These are phyloP conservation scores for Pseudopleuronectes americanus DNA, from an alignment of 2,797 vertebrate genomes.

Conservation along the genomic window DNA sequence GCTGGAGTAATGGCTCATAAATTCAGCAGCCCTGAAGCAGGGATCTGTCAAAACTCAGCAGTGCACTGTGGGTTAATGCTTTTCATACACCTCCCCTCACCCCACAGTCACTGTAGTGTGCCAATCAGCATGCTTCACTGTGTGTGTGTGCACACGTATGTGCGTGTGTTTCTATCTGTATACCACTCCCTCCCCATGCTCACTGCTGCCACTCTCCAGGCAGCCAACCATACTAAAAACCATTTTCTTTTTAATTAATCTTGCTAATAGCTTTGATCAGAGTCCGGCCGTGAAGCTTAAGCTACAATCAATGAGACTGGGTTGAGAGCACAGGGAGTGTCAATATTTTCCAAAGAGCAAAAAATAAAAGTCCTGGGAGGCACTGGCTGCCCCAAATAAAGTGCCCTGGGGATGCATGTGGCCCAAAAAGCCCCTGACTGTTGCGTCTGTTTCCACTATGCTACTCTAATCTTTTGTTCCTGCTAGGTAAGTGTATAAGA, in stretches of 20 bases:
- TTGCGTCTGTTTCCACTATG: conserved; percentile 29
- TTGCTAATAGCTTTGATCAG: conserved; percentile 75
- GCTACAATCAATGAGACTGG: conserved; percentile 84
- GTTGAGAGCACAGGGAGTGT: conserved; percentile 67
- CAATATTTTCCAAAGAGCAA: conserved; percentile 84
- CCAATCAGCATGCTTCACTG: conserved; percentile 32
- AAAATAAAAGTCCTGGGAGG: conserved; percentile 78
- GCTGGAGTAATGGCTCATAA: conserved; percentile 90
- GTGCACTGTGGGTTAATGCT: conserved; percentile 85
- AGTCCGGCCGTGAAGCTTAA: conserved; percentile 76
- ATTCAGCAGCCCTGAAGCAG: conserved; percentile 85
- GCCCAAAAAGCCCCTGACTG: conserved; percentile 58
- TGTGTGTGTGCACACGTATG: conserved; percentile 24
- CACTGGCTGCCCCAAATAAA: conserved; percentile 81
- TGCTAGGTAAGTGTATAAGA: conserved; percentile 51
- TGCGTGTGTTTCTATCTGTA: conserved; percentile 23
- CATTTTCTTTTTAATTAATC: conserved; percentile 93
- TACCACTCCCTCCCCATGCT: conserved; percentile 23
- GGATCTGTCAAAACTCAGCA: conserved; percentile 88
- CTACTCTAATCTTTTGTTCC: conserved; percentile 63
- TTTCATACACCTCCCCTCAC: conserved; percentile 75
- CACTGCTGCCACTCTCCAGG: conserved; percentile 64
- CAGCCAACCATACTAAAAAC: conserved; percentile 87
- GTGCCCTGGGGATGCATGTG: conserved; percentile 66
- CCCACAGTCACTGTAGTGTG: conserved; percentile 43